phyloP scores from a whole-genome alignment of 2,888 invertebrate species.

The Ormyrus rosae region DNA sequence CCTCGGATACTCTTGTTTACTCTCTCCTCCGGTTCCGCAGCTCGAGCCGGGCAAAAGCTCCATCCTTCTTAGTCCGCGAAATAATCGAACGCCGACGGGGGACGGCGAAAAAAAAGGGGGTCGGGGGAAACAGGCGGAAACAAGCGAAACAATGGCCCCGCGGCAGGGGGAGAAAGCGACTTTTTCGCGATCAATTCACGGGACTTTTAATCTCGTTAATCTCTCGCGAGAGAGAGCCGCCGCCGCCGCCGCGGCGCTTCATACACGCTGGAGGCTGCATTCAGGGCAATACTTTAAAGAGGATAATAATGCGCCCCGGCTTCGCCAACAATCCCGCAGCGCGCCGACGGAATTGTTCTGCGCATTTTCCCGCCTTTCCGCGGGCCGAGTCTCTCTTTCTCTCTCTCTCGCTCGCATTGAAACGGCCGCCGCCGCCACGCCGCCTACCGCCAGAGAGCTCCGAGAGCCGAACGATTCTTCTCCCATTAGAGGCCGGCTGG shows the following conservation, averaged over 20 bases:
- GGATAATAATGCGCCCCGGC: slow-evolving; percentile 38
- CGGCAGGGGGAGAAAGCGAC: slow-evolving; percentile 8
- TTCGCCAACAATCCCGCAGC: not conserved
- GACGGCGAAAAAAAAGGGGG: too few relatives aligned
- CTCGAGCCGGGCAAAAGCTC: too few relatives aligned
- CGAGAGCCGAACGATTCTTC: slow-evolving; percentile 31
- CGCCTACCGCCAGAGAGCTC: not conserved
- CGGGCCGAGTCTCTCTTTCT: not conserved
- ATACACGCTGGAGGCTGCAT: not conserved
- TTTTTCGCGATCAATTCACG: slow-evolving; percentile 33
- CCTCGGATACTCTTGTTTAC: not conserved
- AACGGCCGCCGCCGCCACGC: slow-evolving; percentile 1
- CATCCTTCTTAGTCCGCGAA: too few relatives aligned
- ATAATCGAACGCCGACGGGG: too few relatives aligned
- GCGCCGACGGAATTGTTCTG: slow-evolving; percentile 39
- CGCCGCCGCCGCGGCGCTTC: not conserved
- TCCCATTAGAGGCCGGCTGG: slow-evolving; percentile 39
- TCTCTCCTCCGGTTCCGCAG: too few relatives aligned
- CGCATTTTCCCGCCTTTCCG: slow-evolving; percentile 38
- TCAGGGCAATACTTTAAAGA: slow-evolving; percentile 39
- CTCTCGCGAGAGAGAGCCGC: not conserved
- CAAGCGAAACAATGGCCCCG: too few relatives aligned
- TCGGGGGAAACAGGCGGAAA: too few relatives aligned
- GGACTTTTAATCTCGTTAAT: slow-evolving; percentile 50
- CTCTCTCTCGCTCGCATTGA: slow-evolving; percentile 34